Evolutionary conservation across 2,113 vertebrate genomes (phyloP).

Genomic region (Tetrao urogallus): DNA sequence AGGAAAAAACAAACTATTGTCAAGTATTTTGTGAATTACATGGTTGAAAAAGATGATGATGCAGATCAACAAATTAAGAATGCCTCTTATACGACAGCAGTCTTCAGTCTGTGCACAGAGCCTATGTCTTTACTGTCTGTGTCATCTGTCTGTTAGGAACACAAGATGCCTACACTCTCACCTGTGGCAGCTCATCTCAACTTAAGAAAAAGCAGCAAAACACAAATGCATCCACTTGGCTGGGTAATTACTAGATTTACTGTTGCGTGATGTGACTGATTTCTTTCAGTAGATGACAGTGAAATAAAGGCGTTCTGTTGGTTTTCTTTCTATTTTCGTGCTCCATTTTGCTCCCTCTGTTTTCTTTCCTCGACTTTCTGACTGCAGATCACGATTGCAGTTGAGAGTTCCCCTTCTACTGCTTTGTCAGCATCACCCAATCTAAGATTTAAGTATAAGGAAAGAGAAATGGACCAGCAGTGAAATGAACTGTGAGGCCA

Average conservation of each 20-base stretch:
- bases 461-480: background rate
- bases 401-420: background rate
- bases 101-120: background rate
- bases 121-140: constrained; percentile 49
- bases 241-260: constrained; percentile 77
- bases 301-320: background rate
- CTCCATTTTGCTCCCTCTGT: background rate
- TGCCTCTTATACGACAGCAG: background rate
- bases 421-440: background rate
- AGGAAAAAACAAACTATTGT: background rate
- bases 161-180: constrained; percentile 80
- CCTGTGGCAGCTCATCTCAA: constrained; percentile 77
- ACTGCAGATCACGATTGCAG: background rate
- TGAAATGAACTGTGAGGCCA: background rate
- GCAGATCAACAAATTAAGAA: background rate
- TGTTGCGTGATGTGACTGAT: constrained; percentile 31
- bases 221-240: constrained; percentile 72
- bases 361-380: background rate
- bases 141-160: constrained; percentile 77
- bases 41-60: background rate
- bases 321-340: background rate
- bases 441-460: background rate
- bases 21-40: background rate
- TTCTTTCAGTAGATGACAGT: background rate
- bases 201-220: constrained; percentile 77